Conservation (phyloP, 92 coral and sea anemone species). For the Actinostola sp. region DNA sequence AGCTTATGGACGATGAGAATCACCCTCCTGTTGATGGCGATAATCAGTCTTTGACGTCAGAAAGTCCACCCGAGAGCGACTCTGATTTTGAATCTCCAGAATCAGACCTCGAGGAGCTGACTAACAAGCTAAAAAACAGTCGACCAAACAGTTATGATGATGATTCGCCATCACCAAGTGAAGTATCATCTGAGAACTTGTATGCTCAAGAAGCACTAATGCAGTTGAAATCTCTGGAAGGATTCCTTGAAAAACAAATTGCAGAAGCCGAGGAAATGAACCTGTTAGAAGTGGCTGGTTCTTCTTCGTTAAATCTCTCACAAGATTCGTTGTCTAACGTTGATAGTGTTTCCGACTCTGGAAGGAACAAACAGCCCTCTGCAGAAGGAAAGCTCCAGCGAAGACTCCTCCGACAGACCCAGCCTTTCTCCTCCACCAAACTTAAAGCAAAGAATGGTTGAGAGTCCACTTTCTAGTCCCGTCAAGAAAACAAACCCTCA, state of each 20-base stretch:
- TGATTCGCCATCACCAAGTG: conserved; percentile 13
- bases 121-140: conserved; percentile 26
- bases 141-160: conserved; percentile 47
- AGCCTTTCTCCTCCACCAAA: conserved; percentile 21
- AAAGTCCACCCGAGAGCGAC: conserved; percentile 84
- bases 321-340: conserved; percentile 28
- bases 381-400: conserved; percentile 64
- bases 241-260: conserved; percentile 61
- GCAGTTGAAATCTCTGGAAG: conserved; percentile 33
- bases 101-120: conserved; percentile 75
- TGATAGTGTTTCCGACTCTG: conserved; percentile 31
- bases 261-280: conserved; percentile 50
- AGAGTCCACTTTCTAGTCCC: conserved; percentile 40
- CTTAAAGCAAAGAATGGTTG: conserved; percentile 15
- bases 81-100: conserved; percentile 93
- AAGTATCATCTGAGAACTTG: not conserved
- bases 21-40: conserved; percentile 40
- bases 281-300: not conserved
- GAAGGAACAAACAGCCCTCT: conserved; percentile 27
- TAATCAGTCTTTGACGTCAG: conserved; percentile 54
- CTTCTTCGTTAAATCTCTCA: conserved; percentile 34
- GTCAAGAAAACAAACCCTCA: conserved; percentile 21
- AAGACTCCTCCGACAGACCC: conserved; percentile 56
- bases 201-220: conserved; percentile 17
- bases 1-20: conserved; percentile 1